Conservation (phyloP, 2,888 invertebrate genomes). For the Drosophila leonis region DNA sequence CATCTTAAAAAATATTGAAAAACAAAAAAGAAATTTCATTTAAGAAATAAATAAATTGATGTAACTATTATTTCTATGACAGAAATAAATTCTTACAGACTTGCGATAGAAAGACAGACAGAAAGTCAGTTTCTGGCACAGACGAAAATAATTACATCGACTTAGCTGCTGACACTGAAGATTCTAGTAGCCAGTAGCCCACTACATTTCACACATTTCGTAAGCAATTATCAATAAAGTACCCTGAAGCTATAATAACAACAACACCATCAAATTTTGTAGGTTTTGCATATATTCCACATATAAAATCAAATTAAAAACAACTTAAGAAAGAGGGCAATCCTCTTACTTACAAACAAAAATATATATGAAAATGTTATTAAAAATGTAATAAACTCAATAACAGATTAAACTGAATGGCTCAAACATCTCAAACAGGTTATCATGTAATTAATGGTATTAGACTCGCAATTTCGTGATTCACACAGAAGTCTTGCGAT, state of each 20-base stretch:
- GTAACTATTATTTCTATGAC: too few relatives aligned
- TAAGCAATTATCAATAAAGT: background rate
- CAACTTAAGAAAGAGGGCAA: background rate
- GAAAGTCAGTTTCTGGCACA: too few relatives aligned
- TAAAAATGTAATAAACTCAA: slow-evolving; percentile 7
- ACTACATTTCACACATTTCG: background rate
- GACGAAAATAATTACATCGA: background rate
- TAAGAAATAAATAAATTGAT: too few relatives aligned
- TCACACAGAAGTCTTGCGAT: slow-evolving; percentile 23
- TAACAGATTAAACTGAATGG: background rate
- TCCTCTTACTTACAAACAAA: background rate
- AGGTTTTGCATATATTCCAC: background rate
- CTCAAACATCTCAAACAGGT: background rate
- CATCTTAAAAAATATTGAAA: too few relatives aligned
- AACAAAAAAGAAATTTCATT: too few relatives aligned
- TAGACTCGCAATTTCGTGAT: slow-evolving; percentile 11
- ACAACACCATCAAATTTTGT: background rate
- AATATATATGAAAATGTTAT: background rate
- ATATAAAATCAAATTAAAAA: background rate
- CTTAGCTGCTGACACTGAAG: background rate
- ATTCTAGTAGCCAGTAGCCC: background rate
- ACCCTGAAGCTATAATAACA: background rate
- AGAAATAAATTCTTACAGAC: too few relatives aligned
- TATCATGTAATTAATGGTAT: slow-evolving; percentile 15
- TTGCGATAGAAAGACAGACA: too few relatives aligned